Evolutionary conservation across 2,888 invertebrate genomes (phyloP).

Genomic region (Diabrotica balteata): DNA sequence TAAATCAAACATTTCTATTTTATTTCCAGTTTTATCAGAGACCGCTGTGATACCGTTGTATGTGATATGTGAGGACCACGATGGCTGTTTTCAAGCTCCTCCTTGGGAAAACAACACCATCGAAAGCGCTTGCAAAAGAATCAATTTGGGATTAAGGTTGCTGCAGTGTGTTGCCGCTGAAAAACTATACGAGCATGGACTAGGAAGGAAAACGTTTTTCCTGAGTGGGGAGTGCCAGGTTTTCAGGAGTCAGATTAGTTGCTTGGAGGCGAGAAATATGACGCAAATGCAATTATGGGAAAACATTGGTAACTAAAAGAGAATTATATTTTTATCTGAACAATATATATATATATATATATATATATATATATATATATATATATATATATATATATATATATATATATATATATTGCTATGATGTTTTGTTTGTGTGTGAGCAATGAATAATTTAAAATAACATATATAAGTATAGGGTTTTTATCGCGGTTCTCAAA

Average conservation of each 20-base stretch:
- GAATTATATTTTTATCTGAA: too few species aligned
- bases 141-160: constrained; percentile 78
- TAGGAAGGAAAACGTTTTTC: constrained; percentile 82
- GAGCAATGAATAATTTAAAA: too few species aligned
- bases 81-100: constrained; percentile 76
- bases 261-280: constrained; percentile 75
- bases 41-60: constrained; percentile 79
- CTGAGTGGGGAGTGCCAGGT: constrained; percentile 77
- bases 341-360: too few species aligned
- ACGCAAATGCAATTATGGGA: constrained; percentile 84
- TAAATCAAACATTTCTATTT: neutral
- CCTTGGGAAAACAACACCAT: constrained; percentile 63
- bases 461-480: too few species aligned
- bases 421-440: too few species aligned
- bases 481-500: too few species aligned
- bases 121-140: constrained; percentile 77
- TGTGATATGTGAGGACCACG: constrained; percentile 80
- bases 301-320: constrained; percentile 37
- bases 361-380: too few species aligned
- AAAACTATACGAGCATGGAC: constrained; percentile 81
- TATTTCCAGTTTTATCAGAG: constrained; percentile 16
- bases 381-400: too few species aligned
- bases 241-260: constrained; percentile 75
- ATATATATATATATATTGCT: too few species aligned
- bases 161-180: constrained; percentile 89